These are phyloP conservation scores for Epicampocera succincta DNA, from an alignment of 2,888 invertebrate genomes.

Conservation along the genomic window DNA sequence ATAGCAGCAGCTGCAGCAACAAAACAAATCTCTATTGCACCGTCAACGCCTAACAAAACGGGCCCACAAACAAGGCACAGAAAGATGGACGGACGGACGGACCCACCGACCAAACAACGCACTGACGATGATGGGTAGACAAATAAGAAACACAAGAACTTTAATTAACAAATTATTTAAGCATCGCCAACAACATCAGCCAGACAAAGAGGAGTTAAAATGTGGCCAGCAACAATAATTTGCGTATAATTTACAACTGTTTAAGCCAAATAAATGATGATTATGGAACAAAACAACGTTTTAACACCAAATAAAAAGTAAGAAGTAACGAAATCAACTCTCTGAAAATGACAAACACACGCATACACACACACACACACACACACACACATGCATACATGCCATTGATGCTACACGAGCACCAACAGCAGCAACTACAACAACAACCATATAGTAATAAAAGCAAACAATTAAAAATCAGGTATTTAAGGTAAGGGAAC, in stretches of 20 bases:
- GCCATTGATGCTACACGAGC: slow-evolving; percentile 30
- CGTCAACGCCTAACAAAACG: slow-evolving; percentile 62
- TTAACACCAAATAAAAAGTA: slow-evolving; percentile 50
- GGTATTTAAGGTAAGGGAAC: slow-evolving; percentile 14
- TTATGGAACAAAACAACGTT: slow-evolving; percentile 66
- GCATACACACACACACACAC: slow-evolving; percentile 36
- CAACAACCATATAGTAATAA: slow-evolving; percentile 21
- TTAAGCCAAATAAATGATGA: slow-evolving; percentile 68
- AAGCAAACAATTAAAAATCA: slow-evolving; percentile 54
- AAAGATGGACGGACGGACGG: background rate
- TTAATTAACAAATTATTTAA: slow-evolving; percentile 69
- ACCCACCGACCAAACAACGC: too few species aligned
- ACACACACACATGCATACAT: slow-evolving; percentile 50
- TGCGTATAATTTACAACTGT: slow-evolving; percentile 69
- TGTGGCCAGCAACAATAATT: slow-evolving; percentile 49
- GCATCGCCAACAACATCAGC: slow-evolving; percentile 38
- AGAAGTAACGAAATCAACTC: slow-evolving; percentile 4
- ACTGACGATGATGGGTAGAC: background rate
- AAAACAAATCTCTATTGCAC: slow-evolving; percentile 26
- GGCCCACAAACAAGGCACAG: slow-evolving; percentile 15
- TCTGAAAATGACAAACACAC: slow-evolving; percentile 54
- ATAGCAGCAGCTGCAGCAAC: slow-evolving; percentile 6
- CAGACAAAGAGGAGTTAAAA: slow-evolving; percentile 40
- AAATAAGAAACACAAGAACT: slow-evolving; percentile 52
- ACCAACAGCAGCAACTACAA: slow-evolving; percentile 20